Percentiles rank a stretch among this genome's conserved stretches.
Evolutionary conservation across 1,140 invertebrate genomes (phyloP).

Genomic region (Drosophila parvula): DNA sequence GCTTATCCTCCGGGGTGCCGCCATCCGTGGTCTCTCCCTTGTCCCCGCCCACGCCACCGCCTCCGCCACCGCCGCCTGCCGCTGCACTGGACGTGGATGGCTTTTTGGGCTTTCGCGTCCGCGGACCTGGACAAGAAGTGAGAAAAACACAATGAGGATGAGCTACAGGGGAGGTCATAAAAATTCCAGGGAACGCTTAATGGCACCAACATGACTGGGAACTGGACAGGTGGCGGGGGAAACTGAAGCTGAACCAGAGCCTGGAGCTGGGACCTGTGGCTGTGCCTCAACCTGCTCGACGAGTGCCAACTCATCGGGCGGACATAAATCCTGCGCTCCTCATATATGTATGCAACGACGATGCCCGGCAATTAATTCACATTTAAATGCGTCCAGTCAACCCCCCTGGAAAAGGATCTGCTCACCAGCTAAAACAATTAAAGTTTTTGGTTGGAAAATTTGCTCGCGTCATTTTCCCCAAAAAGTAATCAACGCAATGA

Average conservation of each 20-base stretch:
- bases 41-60: slow-evolving; percentile 59
- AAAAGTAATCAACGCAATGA: slow-evolving; percentile 82
- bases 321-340: slow-evolving; percentile 72
- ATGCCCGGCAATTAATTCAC: slow-evolving; percentile 76
- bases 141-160: slow-evolving; percentile 12
- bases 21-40: slow-evolving; percentile 39
- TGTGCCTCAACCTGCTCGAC: slow-evolving; percentile 30
- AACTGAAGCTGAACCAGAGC: neutral
- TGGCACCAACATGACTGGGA: slow-evolving; percentile 72
- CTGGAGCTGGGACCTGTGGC: slow-evolving; percentile 18
- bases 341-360: slow-evolving; percentile 63
- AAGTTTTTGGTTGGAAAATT: slow-evolving; percentile 72
- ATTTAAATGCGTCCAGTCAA: slow-evolving; percentile 73
- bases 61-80: slow-evolving; percentile 12
- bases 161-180: slow-evolving; percentile 63
- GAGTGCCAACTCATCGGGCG: slow-evolving; percentile 59
- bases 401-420: neutral
- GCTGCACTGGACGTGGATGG: slow-evolving; percentile 83
- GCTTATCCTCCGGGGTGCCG: slow-evolving; percentile 91
- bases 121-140: slow-evolving; percentile 89
- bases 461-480: slow-evolving; percentile 71
- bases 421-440: slow-evolving; percentile 65
- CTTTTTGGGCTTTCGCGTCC: slow-evolving; percentile 93
- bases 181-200: slow-evolving; percentile 78
- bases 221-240: neutral